Evolutionary conservation across 2,888 invertebrate genomes (phyloP), one percentile per base, ranked within the genome.

Genomic region (Agriotes lineatus): DNA sequence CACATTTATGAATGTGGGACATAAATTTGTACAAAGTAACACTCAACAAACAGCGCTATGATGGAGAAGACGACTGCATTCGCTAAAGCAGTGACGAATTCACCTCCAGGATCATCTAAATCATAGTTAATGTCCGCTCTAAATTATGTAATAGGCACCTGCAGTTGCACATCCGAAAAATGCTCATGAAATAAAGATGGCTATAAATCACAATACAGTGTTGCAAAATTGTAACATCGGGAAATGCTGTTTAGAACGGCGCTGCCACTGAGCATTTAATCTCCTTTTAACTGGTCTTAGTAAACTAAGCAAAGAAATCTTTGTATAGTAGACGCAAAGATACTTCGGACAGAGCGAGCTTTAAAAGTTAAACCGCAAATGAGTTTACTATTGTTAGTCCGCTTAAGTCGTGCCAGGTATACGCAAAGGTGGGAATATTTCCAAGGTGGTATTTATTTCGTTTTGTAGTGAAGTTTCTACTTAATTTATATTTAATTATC

Each of bases 21-120:
- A 52, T 52, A 52, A 52, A 52, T 52, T 33, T n/a, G 52, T 25
- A 52, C 52, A 52, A 52, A 52, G 52, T 52, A 52, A 33, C 52
- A 33, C 33, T 48, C 9, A 1, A 25, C 52, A 52, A 52, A 52
- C 16, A 52, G 4, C 18, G 10, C 52, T 52, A 48, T 25, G 33
- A 5, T 35, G 33, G 16, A 33, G 18, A 18, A 9, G 14, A 18
- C 1, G 25, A 52, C 52, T 18, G 25, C 18, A 22, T 30, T 9
- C 52, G 7, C 25, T 25, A 7, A 52, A 9, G 14, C 14, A 14
- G 14, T 18, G 16, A 18, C 33, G 10, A 52, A 30, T 25, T 12
- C 5, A n/a, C 4, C 16, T 9, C 33, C 33, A 1, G 10, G 18
- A 52, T n/a, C 14, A 18, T 25, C 10, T 50, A 50, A 50, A 50